A percentile compares a stretch with the other conserved stretches of the same genome.
phyloP scores from a whole-genome alignment of 2,888 invertebrate species.

The Adelphocoris suturalis region DNA sequence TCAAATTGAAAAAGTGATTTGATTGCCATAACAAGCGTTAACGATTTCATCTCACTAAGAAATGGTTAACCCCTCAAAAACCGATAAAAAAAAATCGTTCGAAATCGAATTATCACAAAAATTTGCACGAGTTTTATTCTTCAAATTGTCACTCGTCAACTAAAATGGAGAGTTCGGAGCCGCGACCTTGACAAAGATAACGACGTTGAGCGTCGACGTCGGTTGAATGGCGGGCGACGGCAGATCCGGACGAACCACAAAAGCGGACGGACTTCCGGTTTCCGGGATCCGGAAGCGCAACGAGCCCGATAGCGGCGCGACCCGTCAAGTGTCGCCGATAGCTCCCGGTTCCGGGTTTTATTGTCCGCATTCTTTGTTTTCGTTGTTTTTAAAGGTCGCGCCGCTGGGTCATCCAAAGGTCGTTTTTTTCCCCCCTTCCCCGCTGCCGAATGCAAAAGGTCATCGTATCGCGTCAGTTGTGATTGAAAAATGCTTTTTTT shows the following conservation, averaged over 20 bases:
- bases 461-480: no score
- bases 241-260: neutral
- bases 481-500: no score
- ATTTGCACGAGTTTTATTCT: no score
- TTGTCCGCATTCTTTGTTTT: neutral
- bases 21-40: no score
- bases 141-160: neutral
- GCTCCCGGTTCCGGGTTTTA: neutral
- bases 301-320: neutral
- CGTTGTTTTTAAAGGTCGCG: neutral
- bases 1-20: no score
- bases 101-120: no score
- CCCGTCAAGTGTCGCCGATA: constrained; percentile 22
- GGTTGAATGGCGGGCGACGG: neutral
- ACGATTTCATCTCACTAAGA: no score
- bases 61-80: no score
- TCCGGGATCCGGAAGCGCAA: constrained; percentile 50
- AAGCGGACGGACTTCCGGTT: constrained; percentile 56
- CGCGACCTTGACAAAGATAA: constrained; percentile 48
- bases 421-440: no score
- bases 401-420: neutral
- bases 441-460: no score
- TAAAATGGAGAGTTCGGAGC: neutral
- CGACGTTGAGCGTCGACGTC: constrained; percentile 33
- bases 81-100: no score